These are phyloP conservation scores for Hylia prasina DNA, from an alignment of 2,113 vertebrate genomes.

Conservation along the genomic window DNA sequence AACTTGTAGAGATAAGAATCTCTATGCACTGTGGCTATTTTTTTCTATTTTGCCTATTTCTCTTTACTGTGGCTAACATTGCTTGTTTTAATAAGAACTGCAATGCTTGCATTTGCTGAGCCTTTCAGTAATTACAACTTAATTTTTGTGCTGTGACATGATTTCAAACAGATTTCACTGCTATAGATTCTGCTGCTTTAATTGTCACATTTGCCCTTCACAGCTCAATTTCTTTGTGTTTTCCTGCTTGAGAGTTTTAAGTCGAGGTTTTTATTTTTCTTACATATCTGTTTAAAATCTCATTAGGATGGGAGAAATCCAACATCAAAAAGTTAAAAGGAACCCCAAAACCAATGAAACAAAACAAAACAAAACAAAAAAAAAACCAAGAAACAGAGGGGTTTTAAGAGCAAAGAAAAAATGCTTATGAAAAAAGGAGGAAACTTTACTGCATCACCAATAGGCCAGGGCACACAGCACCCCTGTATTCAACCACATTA, in stretches of 20 bases:
- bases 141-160: neutral
- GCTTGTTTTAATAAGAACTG: neutral
- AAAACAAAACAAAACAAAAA: neutral
- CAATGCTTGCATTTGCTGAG: neutral
- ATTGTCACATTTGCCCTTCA: neutral
- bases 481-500: neutral
- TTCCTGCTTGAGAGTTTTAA: neutral
- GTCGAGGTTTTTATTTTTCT: neutral
- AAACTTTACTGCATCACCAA: neutral
- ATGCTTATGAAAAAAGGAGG: neutral
- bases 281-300: neutral
- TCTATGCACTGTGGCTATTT: neutral
- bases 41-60: neutral
- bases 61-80: neutral
- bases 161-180: neutral
- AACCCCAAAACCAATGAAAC: neutral
- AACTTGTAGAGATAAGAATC: neutral
- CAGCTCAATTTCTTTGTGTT: neutral
- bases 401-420: neutral
- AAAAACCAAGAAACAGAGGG: neutral
- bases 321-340: neutral
- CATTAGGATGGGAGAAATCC: neutral
- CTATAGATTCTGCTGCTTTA: neutral
- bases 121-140: neutral
- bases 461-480: neutral